Conservation (phyloP, 2,888 invertebrate genomes). For the Automeris io region DNA sequence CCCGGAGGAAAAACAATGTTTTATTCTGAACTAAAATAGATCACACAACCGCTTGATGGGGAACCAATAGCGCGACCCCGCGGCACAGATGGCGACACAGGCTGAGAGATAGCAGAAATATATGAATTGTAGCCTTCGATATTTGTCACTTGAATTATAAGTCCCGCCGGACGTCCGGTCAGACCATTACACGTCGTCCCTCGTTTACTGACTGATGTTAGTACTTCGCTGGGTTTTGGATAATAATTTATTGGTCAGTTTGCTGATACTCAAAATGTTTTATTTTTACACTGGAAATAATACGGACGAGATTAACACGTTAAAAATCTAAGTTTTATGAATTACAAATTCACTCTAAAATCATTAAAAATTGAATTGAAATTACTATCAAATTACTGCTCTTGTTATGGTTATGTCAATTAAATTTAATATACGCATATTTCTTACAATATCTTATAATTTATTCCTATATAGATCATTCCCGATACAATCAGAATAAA, state of each 20-base stretch:
- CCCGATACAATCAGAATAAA: too few species aligned
- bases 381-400: too few species aligned
- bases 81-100: conserved; percentile 72
- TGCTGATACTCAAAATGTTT: background rate
- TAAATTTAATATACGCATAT: too few species aligned
- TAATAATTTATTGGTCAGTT: conserved; percentile 17
- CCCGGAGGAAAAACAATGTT: conserved; percentile 69
- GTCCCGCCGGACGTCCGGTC: conserved; percentile 63
- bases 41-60: conserved; percentile 71
- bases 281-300: too few species aligned
- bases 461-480: too few species aligned
- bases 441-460: too few species aligned
- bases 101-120: conserved; percentile 74
- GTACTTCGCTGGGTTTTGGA: conserved; percentile 48
- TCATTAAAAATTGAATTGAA: too few species aligned
- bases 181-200: conserved; percentile 60
- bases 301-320: too few species aligned
- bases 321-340: too few species aligned
- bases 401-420: too few species aligned
- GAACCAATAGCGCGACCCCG: conserved; percentile 70
- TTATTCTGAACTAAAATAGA: conserved; percentile 74
- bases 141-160: conserved; percentile 78
- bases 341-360: too few species aligned
- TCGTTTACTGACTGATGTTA: conserved; percentile 65
- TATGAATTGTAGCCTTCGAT: conserved; percentile 75